Evolutionary conservation across 2,888 invertebrate genomes (phyloP), one percentile per base, ranked within the genome.

Genomic region (Heterodera filipjevi): DNA sequence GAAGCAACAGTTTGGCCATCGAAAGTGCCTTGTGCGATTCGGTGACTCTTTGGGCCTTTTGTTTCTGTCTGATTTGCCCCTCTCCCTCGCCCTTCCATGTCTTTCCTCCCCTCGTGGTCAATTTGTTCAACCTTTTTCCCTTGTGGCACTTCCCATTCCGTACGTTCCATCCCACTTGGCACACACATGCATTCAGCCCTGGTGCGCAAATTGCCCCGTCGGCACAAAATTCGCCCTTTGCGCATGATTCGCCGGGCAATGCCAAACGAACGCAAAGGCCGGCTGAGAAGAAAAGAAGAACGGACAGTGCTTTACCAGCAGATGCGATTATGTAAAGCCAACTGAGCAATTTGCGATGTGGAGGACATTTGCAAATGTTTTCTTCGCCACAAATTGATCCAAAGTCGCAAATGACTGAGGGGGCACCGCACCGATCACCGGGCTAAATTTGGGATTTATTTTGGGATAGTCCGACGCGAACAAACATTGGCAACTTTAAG

Each of bases 221-320:
- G 2, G 81, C 81, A 71, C 88, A 88, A n/a, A 86, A 78, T 73
- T 87, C 85, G 39, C 87, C 87, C 19, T 81, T 78, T n/a, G 79
- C 82, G 78, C 88, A 88, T 12, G 82, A 79, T 27, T 85, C 86
- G 16, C 86, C 87, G 2, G 87, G 87, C 27, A 80, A 44, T 1
- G 87, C 82, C 79, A n/a, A 74, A 71, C 27, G 35, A 6, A 68
- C 68, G 68, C 68, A 68, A 22, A 68, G 33, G 32, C 68, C 68
- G 14, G 32, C 68, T 68, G 68, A 68, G 19, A 10, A 12, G 8
- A 27, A 22, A 22, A 5, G 64, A 66, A 32, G 16, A 27, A 66
- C 32, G 22, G 6, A 53, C 22, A 53, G 22, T 53, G 53, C 22
- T 53, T 16, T 53, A 74, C 66, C 86, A 87, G 0, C 10, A n/a